Conservation (phyloP, 2,888 invertebrate species). For the Tiphia femorata region DNA sequence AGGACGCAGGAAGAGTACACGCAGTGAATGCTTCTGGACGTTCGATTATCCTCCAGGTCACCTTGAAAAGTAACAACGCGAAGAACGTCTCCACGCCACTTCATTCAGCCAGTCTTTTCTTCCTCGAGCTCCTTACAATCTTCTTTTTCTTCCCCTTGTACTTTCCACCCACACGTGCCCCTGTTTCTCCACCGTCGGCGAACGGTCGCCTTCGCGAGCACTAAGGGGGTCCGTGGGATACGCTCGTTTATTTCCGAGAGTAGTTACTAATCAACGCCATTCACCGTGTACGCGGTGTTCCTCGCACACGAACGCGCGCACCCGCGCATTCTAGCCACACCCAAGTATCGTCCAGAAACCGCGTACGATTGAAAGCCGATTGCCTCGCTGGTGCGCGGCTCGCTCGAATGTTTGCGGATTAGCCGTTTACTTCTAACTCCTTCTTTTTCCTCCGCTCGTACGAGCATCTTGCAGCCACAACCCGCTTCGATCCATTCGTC, state of each 20-base stretch:
- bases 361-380: slow-evolving; percentile 43
- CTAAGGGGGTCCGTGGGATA: neutral
- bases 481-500: neutral
- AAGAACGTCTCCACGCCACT: slow-evolving; percentile 10
- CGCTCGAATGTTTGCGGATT: slow-evolving; percentile 35
- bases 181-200: neutral
- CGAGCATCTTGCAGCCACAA: neutral
- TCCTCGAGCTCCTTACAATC: too few relatives aligned
- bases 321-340: neutral
- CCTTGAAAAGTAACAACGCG: neutral
- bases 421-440: slow-evolving; percentile 31
- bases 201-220: neutral
- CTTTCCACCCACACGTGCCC: neutral
- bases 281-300: slow-evolving; percentile 24
- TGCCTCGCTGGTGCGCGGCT: slow-evolving; percentile 20
- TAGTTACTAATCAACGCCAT: slow-evolving; percentile 50
- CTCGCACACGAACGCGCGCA: neutral
- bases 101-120: neutral
- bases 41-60: slow-evolving; percentile 30
- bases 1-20: too few relatives aligned
- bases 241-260: slow-evolving; percentile 30
- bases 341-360: neutral
- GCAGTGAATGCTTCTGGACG: too few relatives aligned
- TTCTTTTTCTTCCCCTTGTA: neutral
- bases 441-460: slow-evolving; percentile 11